These are phyloP conservation scores for Pachliopta kotzebuea DNA, from an alignment of 2,888 invertebrate species.

Conservation along the genomic window DNA sequence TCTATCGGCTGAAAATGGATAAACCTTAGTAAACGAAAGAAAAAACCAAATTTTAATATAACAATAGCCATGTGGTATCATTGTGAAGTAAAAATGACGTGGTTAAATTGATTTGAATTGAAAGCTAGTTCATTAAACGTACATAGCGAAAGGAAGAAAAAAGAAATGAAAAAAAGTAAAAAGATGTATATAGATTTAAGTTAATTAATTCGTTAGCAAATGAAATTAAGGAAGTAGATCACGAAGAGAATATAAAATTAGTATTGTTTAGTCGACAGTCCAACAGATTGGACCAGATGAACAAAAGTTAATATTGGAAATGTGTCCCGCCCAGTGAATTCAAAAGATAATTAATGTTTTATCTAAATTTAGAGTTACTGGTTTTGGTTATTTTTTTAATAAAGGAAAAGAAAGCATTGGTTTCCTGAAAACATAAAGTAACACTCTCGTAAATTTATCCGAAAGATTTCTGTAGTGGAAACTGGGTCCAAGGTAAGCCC, in stretches of 20 bases:
- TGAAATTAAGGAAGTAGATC: background rate
- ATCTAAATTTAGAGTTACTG: background rate
- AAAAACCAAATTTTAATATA: too few relatives aligned
- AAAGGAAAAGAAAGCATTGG: background rate
- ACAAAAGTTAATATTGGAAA: too few relatives aligned
- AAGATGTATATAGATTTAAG: too few relatives aligned
- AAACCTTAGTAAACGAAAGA: too few relatives aligned
- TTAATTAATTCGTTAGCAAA: background rate
- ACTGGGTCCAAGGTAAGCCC: constrained; percentile 1
- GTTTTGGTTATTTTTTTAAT: background rate
- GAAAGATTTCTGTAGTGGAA: constrained; percentile 1
- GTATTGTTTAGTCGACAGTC: background rate
- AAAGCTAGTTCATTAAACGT: too few relatives aligned
- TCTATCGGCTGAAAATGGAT: too few relatives aligned
- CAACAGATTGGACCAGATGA: background rate
- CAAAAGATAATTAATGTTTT: background rate
- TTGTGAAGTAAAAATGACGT: too few relatives aligned
- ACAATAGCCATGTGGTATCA: too few relatives aligned
- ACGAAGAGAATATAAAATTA: background rate
- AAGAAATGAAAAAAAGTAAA: too few relatives aligned
- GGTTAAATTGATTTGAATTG: too few relatives aligned
- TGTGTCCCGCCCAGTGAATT: too few relatives aligned
- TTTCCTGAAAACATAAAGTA: background rate
- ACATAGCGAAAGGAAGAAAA: too few relatives aligned
- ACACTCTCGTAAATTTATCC: background rate